phyloP scores from a whole-genome alignment of 2,113 vertebrate genomes.

The Platysteira castanea region DNA sequence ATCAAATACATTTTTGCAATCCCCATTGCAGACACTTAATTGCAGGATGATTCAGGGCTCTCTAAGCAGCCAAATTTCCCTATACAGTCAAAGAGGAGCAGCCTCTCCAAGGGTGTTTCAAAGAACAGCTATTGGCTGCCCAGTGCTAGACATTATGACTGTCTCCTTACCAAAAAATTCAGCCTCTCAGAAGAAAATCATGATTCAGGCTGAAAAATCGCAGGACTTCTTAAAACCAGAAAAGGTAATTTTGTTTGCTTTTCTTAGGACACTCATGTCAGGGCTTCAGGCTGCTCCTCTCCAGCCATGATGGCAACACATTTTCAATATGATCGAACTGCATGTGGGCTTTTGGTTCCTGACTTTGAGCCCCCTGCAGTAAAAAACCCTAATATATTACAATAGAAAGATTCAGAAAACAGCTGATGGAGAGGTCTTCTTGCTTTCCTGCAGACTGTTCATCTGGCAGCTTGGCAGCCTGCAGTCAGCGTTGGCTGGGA shows the following conservation, averaged over 20 bases:
- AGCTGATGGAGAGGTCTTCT: background rate
- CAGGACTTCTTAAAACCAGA: background rate
- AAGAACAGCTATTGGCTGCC: background rate
- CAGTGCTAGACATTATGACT: background rate
- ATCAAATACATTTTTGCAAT: background rate
- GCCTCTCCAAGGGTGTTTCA: background rate
- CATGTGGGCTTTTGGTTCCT: background rate
- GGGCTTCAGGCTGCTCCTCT: background rate
- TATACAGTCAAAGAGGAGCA: background rate
- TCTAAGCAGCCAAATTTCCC: slow-evolving; percentile 22
- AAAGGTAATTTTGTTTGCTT: background rate
- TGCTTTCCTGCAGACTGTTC: background rate
- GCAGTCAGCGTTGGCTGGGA: background rate
- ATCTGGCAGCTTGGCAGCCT: background rate
- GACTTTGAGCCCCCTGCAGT: background rate
- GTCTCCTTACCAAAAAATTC: slow-evolving; percentile 10
- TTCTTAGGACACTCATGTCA: background rate
- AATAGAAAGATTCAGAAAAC: background rate
- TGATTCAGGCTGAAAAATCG: background rate
- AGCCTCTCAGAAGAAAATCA: background rate
- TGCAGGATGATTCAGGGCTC: slow-evolving; percentile 49
- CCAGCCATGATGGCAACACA: background rate
- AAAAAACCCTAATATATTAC: background rate
- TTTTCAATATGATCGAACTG: rapidly evolving
- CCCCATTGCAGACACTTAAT: slow-evolving; percentile 8